Base-by-base conservation (phyloP, 2,113 vertebrate genomes). In the Toxotes jaculatrix region DNA sequence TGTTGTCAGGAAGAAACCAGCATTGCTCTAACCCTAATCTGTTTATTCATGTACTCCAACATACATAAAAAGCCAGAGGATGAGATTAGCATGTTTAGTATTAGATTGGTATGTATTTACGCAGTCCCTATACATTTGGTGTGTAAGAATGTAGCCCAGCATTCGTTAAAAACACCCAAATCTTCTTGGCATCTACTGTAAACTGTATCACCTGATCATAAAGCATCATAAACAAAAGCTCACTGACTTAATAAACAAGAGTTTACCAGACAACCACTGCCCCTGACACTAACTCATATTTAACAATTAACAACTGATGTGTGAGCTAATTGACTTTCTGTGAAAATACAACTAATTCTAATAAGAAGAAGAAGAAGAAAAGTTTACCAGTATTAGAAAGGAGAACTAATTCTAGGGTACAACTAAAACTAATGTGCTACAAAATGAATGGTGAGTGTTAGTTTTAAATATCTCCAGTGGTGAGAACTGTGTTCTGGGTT, bases 341-440 rank as follows among this genome's bases (percentile, higher is more conserved):
- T 79, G 55, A 73, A 87, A 88, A 71, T 40, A 87, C 81, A 75
- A 81, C 57, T 45, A 83, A 78, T 76, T 67, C 68, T 21, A 73
- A 62, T 4, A 40, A 42, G 0, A 51, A 47, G 4, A 34, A 77
- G 2, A 69, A 67, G 3, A 78, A 74, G 70, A 82, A 79, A 79
- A 77, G 42, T 3, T 57, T 40, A 80, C 53, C 31, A 19, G 36
- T 64, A 68, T 75, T 67, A 36, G 21, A 81, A 88, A 78, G 23
- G 45, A 36, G 36, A 72, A 84, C 62, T 66, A 88, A 79, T 19
- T 31, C 78, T 74, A 87, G 13, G 34, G 63, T 68, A 63, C 70
- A 92, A 92, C 87, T 87, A 82, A 88, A 90, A 76, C 89, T 83
- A 85, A 85, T 65, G 73, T 81, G 88, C 88, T 87, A 87, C 82